Conservation (phyloP, 2,888 invertebrate species). For the Cephus sareptanus region DNA sequence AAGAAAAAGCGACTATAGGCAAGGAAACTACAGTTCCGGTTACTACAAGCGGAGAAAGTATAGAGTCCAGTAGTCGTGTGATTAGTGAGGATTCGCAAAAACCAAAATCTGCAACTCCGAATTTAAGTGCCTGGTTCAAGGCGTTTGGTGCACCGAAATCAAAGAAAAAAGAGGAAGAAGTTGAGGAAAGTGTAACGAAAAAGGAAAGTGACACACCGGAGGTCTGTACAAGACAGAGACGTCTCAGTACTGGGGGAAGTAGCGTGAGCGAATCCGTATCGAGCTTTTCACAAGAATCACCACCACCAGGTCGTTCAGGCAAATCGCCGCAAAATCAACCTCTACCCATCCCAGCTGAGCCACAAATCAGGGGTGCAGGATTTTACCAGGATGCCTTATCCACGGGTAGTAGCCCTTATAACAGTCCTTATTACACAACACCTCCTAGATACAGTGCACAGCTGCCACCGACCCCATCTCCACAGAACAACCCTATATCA, state of each 20-base stretch:
- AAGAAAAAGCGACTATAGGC: slow-evolving; percentile 43
- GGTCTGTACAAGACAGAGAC: slow-evolving; percentile 66
- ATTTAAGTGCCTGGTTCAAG: slow-evolving; percentile 92
- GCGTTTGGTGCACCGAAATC: slow-evolving; percentile 89
- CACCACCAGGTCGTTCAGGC: slow-evolving; percentile 71
- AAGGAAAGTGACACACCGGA: slow-evolving; percentile 64
- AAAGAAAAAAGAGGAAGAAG: slow-evolving; percentile 72
- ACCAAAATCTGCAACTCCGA: slow-evolving; percentile 80
- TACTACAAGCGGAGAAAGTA: slow-evolving; percentile 45
- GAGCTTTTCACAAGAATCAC: slow-evolving; percentile 69
- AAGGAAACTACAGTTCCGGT: slow-evolving; percentile 46
- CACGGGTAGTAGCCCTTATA: slow-evolving; percentile 85
- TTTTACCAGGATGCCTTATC: slow-evolving; percentile 92
- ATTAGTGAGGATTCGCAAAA: slow-evolving; percentile 66
- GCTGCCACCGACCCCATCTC: slow-evolving; percentile 74
- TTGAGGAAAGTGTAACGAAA: slow-evolving; percentile 63
- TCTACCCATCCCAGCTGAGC: slow-evolving; percentile 78
- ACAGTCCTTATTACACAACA: slow-evolving; percentile 68
- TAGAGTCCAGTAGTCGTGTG: slow-evolving; percentile 31
- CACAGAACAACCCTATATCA: slow-evolving; percentile 70
- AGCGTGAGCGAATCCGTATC: slow-evolving; percentile 61
- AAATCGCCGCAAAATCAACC: slow-evolving; percentile 58
- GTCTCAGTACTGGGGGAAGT: slow-evolving; percentile 58
- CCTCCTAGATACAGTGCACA: slow-evolving; percentile 78
- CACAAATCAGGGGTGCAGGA: slow-evolving; percentile 82